These are phyloP conservation scores for Ormyrus nitidulus DNA, from an alignment of 2,888 invertebrate genomes.

Conservation along the genomic window DNA sequence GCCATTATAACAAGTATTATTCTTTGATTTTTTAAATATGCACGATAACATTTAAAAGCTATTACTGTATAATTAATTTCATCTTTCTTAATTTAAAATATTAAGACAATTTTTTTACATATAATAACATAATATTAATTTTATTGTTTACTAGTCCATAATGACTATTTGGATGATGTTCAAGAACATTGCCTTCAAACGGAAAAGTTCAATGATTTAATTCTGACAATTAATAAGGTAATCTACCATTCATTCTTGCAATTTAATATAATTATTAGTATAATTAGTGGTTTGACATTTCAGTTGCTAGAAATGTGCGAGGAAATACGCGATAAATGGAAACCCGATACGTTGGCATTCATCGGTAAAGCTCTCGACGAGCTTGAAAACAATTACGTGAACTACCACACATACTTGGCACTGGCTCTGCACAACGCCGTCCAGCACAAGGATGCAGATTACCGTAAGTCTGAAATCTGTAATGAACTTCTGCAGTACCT, in stretches of 20 bases:
- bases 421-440: conserved; percentile 71
- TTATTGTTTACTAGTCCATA: conserved; percentile 65
- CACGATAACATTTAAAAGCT: background rate
- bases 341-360: conserved; percentile 65
- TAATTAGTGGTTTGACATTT: background rate
- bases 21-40: conserved; percentile 2
- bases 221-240: conserved; percentile 71
- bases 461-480: conserved; percentile 68
- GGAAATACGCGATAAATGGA: conserved; percentile 69
- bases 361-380: conserved; percentile 65
- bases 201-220: conserved; percentile 67
- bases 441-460: conserved; percentile 71
- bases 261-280: conserved; percentile 8
- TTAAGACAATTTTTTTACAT: background rate
- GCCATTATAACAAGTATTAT: conserved; percentile 64
- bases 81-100: conserved; percentile 25
- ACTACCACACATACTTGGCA: conserved; percentile 71
- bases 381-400: conserved; percentile 71
- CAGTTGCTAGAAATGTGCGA: conserved; percentile 72
- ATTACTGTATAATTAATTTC: background rate
- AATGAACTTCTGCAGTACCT: conserved; percentile 34
- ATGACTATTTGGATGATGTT: conserved; percentile 71
- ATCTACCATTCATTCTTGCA: conserved; percentile 29
- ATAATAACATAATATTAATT: conserved; percentile 10
- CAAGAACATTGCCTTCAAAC: conserved; percentile 72